phyloP scores from a whole-genome alignment of 2,888 invertebrate species.

The Gari tellinella region DNA sequence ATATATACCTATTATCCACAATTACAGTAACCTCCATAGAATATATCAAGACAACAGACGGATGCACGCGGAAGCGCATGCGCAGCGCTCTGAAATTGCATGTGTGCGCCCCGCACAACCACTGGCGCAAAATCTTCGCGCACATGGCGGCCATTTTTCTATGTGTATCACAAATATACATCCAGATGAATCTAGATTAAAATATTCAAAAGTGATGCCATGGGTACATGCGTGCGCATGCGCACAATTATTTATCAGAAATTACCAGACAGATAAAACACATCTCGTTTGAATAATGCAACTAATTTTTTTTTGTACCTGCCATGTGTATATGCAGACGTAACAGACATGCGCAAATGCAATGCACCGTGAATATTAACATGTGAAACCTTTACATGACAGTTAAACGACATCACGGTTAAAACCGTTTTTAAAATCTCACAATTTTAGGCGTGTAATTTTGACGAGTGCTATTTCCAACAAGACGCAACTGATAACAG shows the following conservation, averaged over 20 bases:
- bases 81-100: slow-evolving; percentile 42
- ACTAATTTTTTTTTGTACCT: slow-evolving; percentile 22
- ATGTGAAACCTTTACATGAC: slow-evolving; percentile 43
- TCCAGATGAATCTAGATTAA: slow-evolving; percentile 43
- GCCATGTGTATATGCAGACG: slow-evolving; percentile 27
- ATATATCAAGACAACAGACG: background rate
- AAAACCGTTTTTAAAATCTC: slow-evolving; percentile 12
- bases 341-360: slow-evolving; percentile 33
- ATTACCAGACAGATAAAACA: slow-evolving; percentile 49
- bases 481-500: too few species aligned
- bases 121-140: slow-evolving; percentile 29
- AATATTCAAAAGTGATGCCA: slow-evolving; percentile 51
- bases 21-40: slow-evolving; percentile 1
- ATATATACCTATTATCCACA: too few species aligned
- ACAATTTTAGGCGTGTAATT: background rate
- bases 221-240: slow-evolving; percentile 46
- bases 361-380: slow-evolving; percentile 33
- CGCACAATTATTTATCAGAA: slow-evolving; percentile 41
- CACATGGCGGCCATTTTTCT: slow-evolving; percentile 47
- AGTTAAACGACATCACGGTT: slow-evolving; percentile 27
- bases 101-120: slow-evolving; percentile 54
- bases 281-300: slow-evolving; percentile 35
- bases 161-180: slow-evolving; percentile 39
- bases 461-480: background rate
- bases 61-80: slow-evolving; percentile 31